Conservation (phyloP, 1,140 invertebrate genomes). For the Drosophila suzukii region DNA sequence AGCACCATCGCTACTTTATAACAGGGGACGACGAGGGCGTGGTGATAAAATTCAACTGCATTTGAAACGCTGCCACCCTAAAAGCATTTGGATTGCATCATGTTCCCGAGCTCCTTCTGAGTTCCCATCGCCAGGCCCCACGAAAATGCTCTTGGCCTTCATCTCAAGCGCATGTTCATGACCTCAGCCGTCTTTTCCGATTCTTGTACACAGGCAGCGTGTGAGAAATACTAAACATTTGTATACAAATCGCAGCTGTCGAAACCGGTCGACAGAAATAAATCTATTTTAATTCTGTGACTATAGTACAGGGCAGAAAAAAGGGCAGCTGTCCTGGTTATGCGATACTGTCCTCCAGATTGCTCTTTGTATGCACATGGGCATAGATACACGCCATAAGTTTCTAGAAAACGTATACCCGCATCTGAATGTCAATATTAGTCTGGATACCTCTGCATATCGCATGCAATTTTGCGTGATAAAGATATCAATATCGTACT, state of each 20-base stretch:
- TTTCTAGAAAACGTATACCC: background rate
- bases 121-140: background rate
- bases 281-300: slow-evolving; percentile 28
- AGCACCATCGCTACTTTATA: background rate
- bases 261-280: slow-evolving; percentile 41
- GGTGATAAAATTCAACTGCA: slow-evolving; percentile 10
- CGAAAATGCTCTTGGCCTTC: slow-evolving; percentile 8
- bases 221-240: slow-evolving; percentile 57
- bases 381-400: background rate
- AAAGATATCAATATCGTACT: background rate
- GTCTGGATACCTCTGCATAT: no score
- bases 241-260: slow-evolving; percentile 53
- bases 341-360: slow-evolving; percentile 35
- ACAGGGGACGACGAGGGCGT: background rate
- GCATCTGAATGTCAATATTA: slow-evolving; percentile 3
- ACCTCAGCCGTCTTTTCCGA: slow-evolving; percentile 4
- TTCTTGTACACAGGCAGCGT: slow-evolving; percentile 8
- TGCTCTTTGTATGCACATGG: background rate
- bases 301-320: background rate
- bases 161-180: background rate
- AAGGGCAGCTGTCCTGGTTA: slow-evolving; percentile 43
- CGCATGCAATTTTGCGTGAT: background rate
- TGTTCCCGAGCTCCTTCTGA: background rate
- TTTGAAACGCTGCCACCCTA: slow-evolving; percentile 5
- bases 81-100: slow-evolving; percentile 26